A percentile compares a stretch with the other conserved stretches of the same genome.
Conservation (phyloP, 2,113 vertebrate species). For the Bettongia penicillata region DNA sequence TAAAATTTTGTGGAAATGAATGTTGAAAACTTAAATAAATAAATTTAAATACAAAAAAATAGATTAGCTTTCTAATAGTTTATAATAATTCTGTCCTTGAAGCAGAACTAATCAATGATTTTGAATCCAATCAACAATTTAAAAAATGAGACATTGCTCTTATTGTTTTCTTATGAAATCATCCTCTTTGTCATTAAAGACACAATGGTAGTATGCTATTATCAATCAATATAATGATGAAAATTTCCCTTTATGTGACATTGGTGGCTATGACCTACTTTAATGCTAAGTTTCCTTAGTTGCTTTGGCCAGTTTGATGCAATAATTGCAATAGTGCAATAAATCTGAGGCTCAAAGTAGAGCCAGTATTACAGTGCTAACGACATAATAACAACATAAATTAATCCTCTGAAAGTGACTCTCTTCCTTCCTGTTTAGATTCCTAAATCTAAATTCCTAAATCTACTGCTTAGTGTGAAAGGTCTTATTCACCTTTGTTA, state of each 20-base stretch:
- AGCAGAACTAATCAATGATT: slow-evolving; percentile 75
- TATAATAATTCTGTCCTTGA: slow-evolving; percentile 60
- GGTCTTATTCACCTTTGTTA: too few relatives aligned
- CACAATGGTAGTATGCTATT: slow-evolving; percentile 33
- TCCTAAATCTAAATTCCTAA: too few relatives aligned
- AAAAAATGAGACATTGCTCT: slow-evolving; percentile 62
- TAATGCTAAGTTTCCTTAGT: slow-evolving; percentile 50
- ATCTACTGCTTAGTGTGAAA: neutral
- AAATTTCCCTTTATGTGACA: slow-evolving; percentile 20
- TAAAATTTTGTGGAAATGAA: too few relatives aligned
- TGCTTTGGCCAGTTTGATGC: slow-evolving; percentile 1
- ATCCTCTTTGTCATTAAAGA: slow-evolving; percentile 57
- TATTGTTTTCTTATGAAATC: slow-evolving; percentile 52
- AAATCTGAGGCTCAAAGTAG: slow-evolving; percentile 59
- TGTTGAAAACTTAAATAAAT: too few relatives aligned
- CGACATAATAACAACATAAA: neutral
- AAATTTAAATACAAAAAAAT: too few relatives aligned
- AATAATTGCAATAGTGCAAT: slow-evolving; percentile 12
- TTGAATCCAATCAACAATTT: slow-evolving; percentile 70
- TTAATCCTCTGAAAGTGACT: slow-evolving; percentile 17
- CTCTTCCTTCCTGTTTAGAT: neutral
- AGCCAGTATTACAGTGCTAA: neutral
- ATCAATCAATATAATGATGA: slow-evolving; percentile 67
- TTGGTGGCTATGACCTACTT: slow-evolving; percentile 55
- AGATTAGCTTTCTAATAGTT: slow-evolving; percentile 59